Conservation (phyloP, 2,797 vertebrate genomes). For the Echeneis naucrates region DNA sequence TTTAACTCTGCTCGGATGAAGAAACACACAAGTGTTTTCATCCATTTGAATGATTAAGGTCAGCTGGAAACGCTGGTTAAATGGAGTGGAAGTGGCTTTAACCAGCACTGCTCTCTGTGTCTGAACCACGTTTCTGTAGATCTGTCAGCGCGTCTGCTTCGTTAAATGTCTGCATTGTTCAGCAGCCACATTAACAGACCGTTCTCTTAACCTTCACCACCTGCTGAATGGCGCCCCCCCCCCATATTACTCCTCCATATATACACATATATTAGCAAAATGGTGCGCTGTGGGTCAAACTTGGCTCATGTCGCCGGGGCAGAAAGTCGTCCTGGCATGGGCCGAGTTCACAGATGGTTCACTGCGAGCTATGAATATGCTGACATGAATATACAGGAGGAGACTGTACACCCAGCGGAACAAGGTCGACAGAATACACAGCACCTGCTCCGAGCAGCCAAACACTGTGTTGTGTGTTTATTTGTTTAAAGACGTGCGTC, state of each 20-base stretch:
- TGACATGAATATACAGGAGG: conserved; percentile 55
- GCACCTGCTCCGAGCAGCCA: conserved; percentile 24
- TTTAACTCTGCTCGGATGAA: background rate
- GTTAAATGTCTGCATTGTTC: conserved; percentile 26
- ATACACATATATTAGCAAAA: conserved; percentile 31
- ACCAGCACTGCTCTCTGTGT: conserved; percentile 22
- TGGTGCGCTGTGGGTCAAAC: conserved; percentile 29
- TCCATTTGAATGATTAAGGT: conserved; percentile 37
- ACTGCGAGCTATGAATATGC: conserved; percentile 51
- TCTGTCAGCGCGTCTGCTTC: no score
- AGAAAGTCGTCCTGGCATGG: conserved; percentile 37
- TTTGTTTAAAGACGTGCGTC: background rate
- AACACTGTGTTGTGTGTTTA: background rate
- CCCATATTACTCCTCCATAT: no score
- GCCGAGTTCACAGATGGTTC: conserved; percentile 51
- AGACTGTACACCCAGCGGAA: conserved; percentile 14
- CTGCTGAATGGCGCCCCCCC: no score
- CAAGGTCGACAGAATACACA: conserved; percentile 11
- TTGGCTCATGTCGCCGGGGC: background rate
- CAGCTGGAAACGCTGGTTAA: conserved; percentile 43
- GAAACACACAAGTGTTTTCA: conserved; percentile 21
- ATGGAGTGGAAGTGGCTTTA: conserved; percentile 53
- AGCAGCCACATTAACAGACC: background rate
- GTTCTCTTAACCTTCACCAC: conserved; percentile 14
- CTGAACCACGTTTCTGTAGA: conserved; percentile 15